Evolutionary conservation across 2,797 vertebrate genomes (phyloP).

Genomic region (Enteromius treurensis): DNA sequence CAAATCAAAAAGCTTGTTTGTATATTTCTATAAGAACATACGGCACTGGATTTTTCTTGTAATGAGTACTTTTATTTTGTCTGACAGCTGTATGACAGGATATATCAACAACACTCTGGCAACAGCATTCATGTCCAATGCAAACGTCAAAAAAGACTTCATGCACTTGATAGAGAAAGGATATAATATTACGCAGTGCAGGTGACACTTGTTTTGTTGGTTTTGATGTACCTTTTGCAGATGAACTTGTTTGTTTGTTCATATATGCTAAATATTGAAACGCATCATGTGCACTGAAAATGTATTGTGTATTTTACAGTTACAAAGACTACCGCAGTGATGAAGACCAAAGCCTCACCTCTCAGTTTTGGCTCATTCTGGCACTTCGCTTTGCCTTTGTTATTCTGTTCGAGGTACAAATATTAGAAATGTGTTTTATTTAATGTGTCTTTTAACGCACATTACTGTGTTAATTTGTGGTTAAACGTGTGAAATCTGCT

Average conservation of each 20-base stretch:
- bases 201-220: constrained; percentile 68
- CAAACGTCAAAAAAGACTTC: constrained; percentile 59
- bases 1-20: not conserved
- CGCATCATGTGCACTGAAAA: not conserved
- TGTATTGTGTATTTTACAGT: constrained; percentile 69
- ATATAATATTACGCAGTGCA: constrained; percentile 79
- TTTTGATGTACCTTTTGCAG: not conserved
- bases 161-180: fast-evolving
- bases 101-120: constrained; percentile 90
- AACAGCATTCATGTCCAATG: constrained; percentile 72
- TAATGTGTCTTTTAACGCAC: not conserved
- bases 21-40: not conserved
- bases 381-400: constrained; percentile 89
- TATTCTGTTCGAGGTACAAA: constrained; percentile 91
- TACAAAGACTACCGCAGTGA: constrained; percentile 86
- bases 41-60: not conserved
- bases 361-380: constrained; percentile 89
- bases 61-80: not conserved
- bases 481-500: not conserved
- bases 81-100: constrained; percentile 83
- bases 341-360: constrained; percentile 76
- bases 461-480: not conserved
- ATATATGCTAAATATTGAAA: not conserved
- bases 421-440: not conserved
- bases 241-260: not conserved